Conservation (phyloP, 2,113 vertebrate species). For the Porphyrio hochstetteri region DNA sequence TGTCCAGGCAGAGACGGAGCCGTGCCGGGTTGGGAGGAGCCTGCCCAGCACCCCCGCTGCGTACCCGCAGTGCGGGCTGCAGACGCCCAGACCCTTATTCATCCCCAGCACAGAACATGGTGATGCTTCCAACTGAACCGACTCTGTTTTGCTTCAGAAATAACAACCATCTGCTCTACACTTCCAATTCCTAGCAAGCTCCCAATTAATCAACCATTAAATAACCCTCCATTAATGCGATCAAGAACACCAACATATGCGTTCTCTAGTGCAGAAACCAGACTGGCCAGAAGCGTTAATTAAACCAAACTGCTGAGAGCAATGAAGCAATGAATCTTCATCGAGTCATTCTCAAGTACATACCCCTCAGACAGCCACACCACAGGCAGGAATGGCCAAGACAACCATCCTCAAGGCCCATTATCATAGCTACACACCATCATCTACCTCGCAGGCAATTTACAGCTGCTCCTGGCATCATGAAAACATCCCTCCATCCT, state of each 20-base stretch:
- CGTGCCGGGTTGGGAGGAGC: neutral
- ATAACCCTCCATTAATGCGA: neutral
- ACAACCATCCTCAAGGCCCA: accelerated
- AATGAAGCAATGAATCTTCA: neutral
- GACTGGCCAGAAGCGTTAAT: neutral
- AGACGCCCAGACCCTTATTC: neutral
- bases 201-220: slow-evolving; percentile 40
- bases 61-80: accelerated
- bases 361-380: neutral
- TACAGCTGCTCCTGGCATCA: neutral
- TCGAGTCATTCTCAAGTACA: neutral
- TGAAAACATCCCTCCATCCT: neutral
- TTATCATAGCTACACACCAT: neutral
- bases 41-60: neutral
- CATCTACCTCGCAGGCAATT: accelerated
- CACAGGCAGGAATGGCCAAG: neutral
- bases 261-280: neutral
- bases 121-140: neutral
- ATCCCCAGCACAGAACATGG: neutral
- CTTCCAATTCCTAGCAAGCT: neutral
- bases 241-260: slow-evolving; percentile 18
- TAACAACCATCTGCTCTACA: slow-evolving; percentile 43
- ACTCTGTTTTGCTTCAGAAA: slow-evolving; percentile 27
- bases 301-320: neutral
- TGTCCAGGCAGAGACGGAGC: neutral